A percentile compares a stretch with the other conserved stretches of the same genome.
These are phyloP conservation scores for Cotesia chilonis DNA, from an alignment of 1,140 invertebrate genomes.

Conservation along the genomic window DNA sequence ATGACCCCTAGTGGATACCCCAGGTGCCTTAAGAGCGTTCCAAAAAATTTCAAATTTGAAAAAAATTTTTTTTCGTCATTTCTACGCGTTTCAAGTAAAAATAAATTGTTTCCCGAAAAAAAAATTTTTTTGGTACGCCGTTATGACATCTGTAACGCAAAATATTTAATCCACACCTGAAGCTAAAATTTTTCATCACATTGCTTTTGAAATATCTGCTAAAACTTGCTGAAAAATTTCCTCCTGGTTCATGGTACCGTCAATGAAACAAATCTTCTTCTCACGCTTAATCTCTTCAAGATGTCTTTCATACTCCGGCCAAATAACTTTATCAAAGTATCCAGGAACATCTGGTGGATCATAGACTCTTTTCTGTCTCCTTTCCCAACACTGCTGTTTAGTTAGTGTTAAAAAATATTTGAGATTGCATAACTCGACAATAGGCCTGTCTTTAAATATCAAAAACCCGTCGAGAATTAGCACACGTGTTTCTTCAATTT, in stretches of 20 bases:
- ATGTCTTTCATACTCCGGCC: constrained; percentile 74
- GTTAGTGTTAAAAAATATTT: constrained; percentile 78
- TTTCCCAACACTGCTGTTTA: constrained; percentile 71
- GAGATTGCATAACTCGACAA: constrained; percentile 73
- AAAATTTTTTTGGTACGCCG: no score
- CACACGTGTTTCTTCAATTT: constrained; percentile 60
- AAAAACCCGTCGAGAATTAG: constrained; percentile 81
- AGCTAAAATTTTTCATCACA: neutral
- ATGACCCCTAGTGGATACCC: no score
- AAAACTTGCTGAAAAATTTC: constrained; percentile 51
- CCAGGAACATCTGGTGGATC: constrained; percentile 80
- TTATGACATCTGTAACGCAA: no score
- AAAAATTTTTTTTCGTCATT: no score
- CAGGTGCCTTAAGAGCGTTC: no score
- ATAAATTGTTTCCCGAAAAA: no score
- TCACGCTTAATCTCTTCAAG: constrained; percentile 50
- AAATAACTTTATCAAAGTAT: constrained; percentile 81
- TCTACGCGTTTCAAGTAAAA: no score
- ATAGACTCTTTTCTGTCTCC: constrained; percentile 72
- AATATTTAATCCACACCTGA: no score
- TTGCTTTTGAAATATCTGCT: constrained; percentile 25
- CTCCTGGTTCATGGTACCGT: constrained; percentile 51
- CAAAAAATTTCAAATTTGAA: no score
- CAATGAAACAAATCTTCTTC: constrained; percentile 52
- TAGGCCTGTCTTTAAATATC: constrained; percentile 74